Evolutionary conservation across 2,113 vertebrate genomes (phyloP), one percentile per base, ranked within the genome.

Genomic region (Lepisosteus oculatus): DNA sequence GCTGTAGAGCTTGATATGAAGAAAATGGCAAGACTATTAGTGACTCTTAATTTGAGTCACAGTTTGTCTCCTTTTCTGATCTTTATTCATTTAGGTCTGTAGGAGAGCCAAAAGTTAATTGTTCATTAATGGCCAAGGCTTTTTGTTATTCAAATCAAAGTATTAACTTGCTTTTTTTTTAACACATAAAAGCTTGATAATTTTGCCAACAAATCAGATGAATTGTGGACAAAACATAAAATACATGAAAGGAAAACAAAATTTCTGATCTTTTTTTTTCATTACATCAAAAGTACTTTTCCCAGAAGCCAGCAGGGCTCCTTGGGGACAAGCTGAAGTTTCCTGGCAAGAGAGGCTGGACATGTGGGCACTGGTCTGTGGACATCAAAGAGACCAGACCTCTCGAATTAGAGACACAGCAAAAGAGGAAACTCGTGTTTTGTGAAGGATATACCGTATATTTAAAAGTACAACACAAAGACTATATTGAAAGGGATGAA

Each of bases 211-310:
- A 59, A 76, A 76, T 85, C 77, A 81, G 80, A 85, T 86, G 85
- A 87, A 86, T 85, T 81, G 81, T 83, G 83, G 81, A 85, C 85
- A 85, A 83, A 86, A 79, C 83, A 83, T 76, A 70, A 68, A 79
- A 63, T 57, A 88, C 86, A 92, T 92, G 83, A 90, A 90, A 88
- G 88, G 77, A 82, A 86, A 88, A 88, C 86, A 85, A 82, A 80
- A 83, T 84, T 81, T 84, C 84, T 82, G 83, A 87, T 88, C 85
- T 80, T 44, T 76, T 88, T 85, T 88, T 85, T 90, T 64, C 86
- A 86, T 81, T 83, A 90, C 86, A 90, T 91, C 88, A 92, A 92
- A 92, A 76, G 67, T 61, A 45, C 79, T 86, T 82, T 83, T 83
- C 84, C 77, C 83, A 76, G 83, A 86, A 88, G 86, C 81, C 86